phyloP scores from a whole-genome alignment of 2,888 invertebrate genomes.

The Frankliniella intonsa region DNA sequence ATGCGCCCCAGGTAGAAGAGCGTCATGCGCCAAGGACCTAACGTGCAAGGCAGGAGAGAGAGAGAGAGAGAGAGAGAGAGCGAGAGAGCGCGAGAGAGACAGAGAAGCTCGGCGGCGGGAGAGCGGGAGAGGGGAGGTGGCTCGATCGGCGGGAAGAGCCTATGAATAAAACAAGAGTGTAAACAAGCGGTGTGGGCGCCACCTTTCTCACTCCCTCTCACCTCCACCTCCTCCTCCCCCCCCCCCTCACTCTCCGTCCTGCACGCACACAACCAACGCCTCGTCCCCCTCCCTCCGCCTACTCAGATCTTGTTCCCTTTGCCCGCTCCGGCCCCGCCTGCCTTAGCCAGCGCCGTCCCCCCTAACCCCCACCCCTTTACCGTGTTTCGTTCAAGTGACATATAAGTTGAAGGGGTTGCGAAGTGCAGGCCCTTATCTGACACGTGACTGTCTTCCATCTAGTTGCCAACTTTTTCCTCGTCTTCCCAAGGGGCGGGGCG shows the following conservation, averaged over 20 bases:
- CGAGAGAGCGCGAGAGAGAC: neutral
- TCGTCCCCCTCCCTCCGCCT: neutral
- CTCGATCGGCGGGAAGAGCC: constrained; percentile 20
- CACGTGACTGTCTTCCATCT: neutral
- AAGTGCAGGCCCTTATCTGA: constrained; percentile 2
- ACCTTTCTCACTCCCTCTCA: constrained; percentile 8
- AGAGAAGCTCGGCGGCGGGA: neutral
- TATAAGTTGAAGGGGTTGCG: neutral
- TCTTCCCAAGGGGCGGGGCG: too few relatives aligned
- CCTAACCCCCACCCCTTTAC: neutral
- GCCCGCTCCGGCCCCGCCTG: neutral
- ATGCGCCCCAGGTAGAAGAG: neutral
- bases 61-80: neutral
- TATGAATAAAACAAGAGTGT: constrained; percentile 25
- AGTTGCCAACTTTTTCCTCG: neutral
- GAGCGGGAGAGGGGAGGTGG: neutral
- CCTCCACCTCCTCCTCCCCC: neutral
- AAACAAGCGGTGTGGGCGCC: constrained; percentile 25
- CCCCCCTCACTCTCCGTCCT: too few relatives aligned
- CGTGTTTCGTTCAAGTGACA: constrained; percentile 3
- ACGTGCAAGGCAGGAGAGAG: too few relatives aligned
- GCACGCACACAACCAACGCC: too few relatives aligned
- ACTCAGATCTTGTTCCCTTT: neutral
- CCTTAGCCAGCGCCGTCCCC: neutral
- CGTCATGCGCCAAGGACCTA: too few relatives aligned